Evolutionary conservation across 2,888 invertebrate genomes (phyloP).

Genomic region (Hedya salicella): DNA sequence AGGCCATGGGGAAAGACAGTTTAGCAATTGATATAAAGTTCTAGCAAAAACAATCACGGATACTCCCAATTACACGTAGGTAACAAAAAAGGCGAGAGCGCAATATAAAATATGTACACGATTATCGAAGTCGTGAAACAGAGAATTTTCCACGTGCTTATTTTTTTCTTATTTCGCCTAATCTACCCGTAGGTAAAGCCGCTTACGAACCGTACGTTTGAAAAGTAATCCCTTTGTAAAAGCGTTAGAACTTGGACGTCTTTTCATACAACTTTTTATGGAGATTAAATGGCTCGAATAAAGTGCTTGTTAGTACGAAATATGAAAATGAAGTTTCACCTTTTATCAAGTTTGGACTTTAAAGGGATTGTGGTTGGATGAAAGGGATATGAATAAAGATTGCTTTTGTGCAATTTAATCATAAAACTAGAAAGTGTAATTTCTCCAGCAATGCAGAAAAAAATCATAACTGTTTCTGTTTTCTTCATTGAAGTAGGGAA

Average conservation of each 20-base stretch:
- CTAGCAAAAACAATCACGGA: too few species aligned
- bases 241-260: conserved; percentile 37
- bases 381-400: background rate
- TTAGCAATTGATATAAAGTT: too few species aligned
- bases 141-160: conserved; percentile 29
- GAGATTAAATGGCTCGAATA: conserved; percentile 39
- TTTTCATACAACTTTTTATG: conserved; percentile 40
- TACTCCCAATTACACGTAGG: conserved; percentile 21
- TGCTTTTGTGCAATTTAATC: too few species aligned
- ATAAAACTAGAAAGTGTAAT: too few species aligned
- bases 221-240: conserved; percentile 60
- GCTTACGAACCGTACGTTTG: conserved; percentile 66
- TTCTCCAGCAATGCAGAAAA: too few species aligned
- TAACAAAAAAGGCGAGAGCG: conserved; percentile 19
- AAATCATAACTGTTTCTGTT: too few species aligned
- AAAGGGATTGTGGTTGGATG: conserved; percentile 13
- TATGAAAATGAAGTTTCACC: conserved; percentile 33
- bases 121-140: conserved; percentile 24
- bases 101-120: conserved; percentile 33
- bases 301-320: conserved; percentile 37
- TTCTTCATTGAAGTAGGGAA: too few species aligned
- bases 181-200: conserved; percentile 62
- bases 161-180: conserved; percentile 55
- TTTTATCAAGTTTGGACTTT: conserved; percentile 27
- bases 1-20: too few species aligned